These are phyloP conservation scores for Chrysolina americana DNA, from an alignment of 2,888 invertebrate genomes.

Conservation along the genomic window DNA sequence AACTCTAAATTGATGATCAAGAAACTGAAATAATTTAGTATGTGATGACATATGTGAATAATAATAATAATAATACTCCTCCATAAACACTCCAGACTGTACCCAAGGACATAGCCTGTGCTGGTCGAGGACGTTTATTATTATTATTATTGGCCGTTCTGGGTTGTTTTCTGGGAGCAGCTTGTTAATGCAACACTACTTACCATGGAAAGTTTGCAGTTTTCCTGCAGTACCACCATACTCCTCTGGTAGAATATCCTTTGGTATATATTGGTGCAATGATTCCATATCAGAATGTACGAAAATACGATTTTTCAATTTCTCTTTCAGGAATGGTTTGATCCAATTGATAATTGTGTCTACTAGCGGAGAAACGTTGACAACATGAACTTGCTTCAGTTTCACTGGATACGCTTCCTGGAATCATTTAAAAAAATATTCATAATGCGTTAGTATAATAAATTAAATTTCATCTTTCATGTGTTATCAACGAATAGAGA, in stretches of 20 bases:
- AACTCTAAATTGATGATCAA: too few species aligned
- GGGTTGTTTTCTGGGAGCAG: neutral
- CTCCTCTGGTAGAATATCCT: slow-evolving; percentile 85
- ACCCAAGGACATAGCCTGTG: too few species aligned
- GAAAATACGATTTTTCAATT: slow-evolving; percentile 86
- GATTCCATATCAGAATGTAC: slow-evolving; percentile 83
- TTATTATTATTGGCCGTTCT: too few species aligned
- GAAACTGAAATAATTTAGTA: too few species aligned
- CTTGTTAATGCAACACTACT: slow-evolving; percentile 53
- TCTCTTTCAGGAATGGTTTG: slow-evolving; percentile 89
- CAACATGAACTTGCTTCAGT: slow-evolving; percentile 88
- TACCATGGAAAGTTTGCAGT: slow-evolving; percentile 81
- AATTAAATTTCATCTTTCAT: too few species aligned
- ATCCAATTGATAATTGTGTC: slow-evolving; percentile 90
- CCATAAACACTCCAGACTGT: too few species aligned
- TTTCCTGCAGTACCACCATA: slow-evolving; percentile 87
- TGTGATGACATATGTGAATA: too few species aligned
- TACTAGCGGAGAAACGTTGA: slow-evolving; percentile 87
- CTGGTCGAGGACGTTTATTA: too few species aligned
- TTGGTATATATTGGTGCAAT: slow-evolving; percentile 84
- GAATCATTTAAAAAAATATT: slow-evolving; percentile 51
- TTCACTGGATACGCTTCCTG: slow-evolving; percentile 92
- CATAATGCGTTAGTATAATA: too few species aligned
- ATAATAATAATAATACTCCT: too few species aligned
- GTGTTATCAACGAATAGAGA: too few species aligned